Percentiles rank a stretch among this genome's conserved stretches.
These are phyloP conservation scores for Pogonophryne albipinna DNA, from an alignment of 2,797 vertebrate species.

Conservation along the genomic window DNA sequence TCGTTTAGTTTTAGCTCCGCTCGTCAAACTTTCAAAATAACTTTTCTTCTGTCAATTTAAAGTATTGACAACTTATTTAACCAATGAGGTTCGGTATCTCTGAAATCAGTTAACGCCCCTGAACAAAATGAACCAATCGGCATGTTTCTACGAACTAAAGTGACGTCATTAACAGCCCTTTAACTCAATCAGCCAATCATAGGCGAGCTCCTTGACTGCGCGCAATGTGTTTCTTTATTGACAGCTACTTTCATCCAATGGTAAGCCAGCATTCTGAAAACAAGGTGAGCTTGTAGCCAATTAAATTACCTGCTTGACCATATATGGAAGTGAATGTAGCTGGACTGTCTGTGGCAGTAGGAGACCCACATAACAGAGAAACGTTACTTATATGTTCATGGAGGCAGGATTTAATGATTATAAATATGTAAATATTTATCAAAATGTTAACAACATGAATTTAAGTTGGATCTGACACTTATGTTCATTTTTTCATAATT, in stretches of 20 bases:
- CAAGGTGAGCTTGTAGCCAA: no score
- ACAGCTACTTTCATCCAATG: no score
- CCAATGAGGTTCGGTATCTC: slow-evolving; percentile 5
- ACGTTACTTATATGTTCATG: neutral
- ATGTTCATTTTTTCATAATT: neutral
- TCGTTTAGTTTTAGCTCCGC: no score
- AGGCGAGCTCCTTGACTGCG: accelerated
- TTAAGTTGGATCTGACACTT: neutral
- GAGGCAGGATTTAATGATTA: neutral
- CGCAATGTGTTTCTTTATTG: accelerated
- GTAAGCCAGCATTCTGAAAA: no score
- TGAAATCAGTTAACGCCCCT: neutral
- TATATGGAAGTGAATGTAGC: no score
- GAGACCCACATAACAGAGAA: neutral
- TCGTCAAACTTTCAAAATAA: no score
- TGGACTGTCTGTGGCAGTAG: accelerated
- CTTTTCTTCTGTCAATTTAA: no score
- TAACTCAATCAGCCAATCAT: slow-evolving; percentile 30
- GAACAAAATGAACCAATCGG: slow-evolving; percentile 16
- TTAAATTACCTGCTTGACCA: no score
- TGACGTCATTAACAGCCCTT: accelerated
- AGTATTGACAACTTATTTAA: neutral
- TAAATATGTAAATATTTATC: neutral
- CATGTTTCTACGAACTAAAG: neutral
- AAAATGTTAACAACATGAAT: neutral